These are phyloP conservation scores for Crepidodera aurea DNA, from an alignment of 2,888 invertebrate species.

Conservation along the genomic window DNA sequence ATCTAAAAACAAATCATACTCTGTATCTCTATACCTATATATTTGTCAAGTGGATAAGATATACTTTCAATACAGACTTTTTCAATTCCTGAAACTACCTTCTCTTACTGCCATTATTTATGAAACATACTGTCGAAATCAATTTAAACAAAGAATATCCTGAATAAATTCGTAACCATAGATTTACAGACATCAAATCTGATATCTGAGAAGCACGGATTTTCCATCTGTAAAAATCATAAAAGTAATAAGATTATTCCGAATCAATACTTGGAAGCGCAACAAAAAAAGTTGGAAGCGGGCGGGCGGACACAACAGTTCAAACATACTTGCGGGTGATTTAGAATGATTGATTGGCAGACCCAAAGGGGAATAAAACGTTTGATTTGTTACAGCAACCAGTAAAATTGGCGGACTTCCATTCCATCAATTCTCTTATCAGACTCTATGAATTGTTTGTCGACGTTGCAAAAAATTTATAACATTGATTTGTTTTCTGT, in stretches of 20 bases:
- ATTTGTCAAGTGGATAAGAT: too few species aligned
- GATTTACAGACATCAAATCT: background rate
- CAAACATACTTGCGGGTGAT: conserved; percentile 30
- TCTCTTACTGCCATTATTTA: too few species aligned
- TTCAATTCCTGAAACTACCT: too few species aligned
- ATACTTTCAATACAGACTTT: too few species aligned
- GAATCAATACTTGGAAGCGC: conserved; percentile 21
- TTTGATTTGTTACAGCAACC: conserved; percentile 35
- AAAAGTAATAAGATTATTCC: conserved; percentile 24
- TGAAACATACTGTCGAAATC: background rate
- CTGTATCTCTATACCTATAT: too few species aligned
- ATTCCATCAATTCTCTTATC: conserved; percentile 32
- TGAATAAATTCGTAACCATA: background rate
- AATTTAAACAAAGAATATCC: background rate
- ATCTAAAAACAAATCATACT: too few species aligned
- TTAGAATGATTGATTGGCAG: conserved; percentile 35
- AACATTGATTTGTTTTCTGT: conserved; percentile 26
- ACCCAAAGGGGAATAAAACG: conserved; percentile 31
- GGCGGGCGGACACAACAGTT: conserved; percentile 18
- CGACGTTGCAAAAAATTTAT: conserved; percentile 32
- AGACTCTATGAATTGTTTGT: conserved; percentile 34
- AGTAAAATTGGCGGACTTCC: conserved; percentile 32
- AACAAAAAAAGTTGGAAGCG: conserved; percentile 18
- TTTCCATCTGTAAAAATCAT: conserved; percentile 5
- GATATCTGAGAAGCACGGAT: background rate